phyloP scores from a whole-genome alignment of 2,888 invertebrate genomes.

The Drosophila bunnanda region DNA sequence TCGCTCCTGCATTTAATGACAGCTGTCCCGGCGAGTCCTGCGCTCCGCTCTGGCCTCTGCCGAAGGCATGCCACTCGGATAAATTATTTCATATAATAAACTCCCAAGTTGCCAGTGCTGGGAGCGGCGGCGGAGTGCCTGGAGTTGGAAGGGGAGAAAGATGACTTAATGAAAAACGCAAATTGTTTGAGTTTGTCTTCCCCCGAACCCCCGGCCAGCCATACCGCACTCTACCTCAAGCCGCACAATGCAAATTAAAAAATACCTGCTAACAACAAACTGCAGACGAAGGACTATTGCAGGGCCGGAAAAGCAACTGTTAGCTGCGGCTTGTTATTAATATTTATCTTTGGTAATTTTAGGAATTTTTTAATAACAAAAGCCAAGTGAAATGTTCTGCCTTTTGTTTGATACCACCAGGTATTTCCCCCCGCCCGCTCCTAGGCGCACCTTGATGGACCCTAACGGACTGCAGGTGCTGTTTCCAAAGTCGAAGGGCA shows the following conservation, averaged over 20 bases:
- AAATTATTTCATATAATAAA: slow-evolving; percentile 79
- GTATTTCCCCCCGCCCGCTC: slow-evolving; percentile 13
- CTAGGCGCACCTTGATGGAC: slow-evolving; percentile 39
- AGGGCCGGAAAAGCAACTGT: slow-evolving; percentile 42
- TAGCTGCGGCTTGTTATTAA: slow-evolving; percentile 74
- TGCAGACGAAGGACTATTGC: slow-evolving; percentile 30
- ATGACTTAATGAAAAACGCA: slow-evolving; percentile 78
- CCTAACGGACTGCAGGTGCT: slow-evolving; percentile 43
- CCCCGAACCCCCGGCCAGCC: not conserved
- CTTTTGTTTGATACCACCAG: slow-evolving; percentile 34
- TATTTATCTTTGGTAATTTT: slow-evolving; percentile 80
- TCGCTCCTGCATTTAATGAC: slow-evolving; percentile 71
- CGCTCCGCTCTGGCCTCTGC: slow-evolving; percentile 13
- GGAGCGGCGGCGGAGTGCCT: slow-evolving; percentile 5
- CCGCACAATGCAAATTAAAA: slow-evolving; percentile 71
- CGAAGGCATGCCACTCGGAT: slow-evolving; percentile 61
- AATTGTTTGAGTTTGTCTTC: slow-evolving; percentile 75
- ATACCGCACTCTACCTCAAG: slow-evolving; percentile 23
- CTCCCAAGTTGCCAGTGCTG: slow-evolving; percentile 57
- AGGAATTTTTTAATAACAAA: slow-evolving; percentile 79
- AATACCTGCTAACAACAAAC: slow-evolving; percentile 60
- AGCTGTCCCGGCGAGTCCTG: slow-evolving; percentile 54
- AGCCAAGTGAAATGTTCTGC: slow-evolving; percentile 65
- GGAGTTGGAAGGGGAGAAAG: slow-evolving; percentile 25
- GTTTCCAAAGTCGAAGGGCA: slow-evolving; percentile 66